A percentile compares a stretch with the other conserved stretches of the same genome.
These are phyloP conservation scores for Neotoma lepida DNA, from an alignment of 2,113 vertebrate genomes.

Conservation along the genomic window DNA sequence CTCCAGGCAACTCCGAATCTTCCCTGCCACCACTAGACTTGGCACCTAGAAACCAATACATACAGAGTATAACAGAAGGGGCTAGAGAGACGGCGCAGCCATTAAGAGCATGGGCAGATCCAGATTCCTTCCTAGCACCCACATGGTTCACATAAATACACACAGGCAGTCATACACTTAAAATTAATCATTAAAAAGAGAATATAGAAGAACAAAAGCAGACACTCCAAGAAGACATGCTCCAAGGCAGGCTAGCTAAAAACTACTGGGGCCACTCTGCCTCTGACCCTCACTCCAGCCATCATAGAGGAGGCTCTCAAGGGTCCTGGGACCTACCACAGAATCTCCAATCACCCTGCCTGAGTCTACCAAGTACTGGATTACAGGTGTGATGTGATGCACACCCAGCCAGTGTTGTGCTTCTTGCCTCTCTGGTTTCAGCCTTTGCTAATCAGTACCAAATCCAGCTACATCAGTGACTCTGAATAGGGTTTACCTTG, in stretches of 20 bases:
- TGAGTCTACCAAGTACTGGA: neutral
- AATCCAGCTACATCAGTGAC: neutral
- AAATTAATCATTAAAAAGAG: neutral
- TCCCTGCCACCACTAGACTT: slow-evolving; percentile 84
- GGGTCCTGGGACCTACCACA: neutral
- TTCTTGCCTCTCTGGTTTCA: neutral
- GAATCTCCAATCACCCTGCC: neutral
- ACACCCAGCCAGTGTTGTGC: neutral
- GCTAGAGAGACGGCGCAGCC: no score
- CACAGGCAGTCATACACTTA: neutral
- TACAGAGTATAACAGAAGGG: neutral
- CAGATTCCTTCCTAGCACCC: neutral
- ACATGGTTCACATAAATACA: neutral
- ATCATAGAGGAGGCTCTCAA: neutral
- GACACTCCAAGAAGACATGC: neutral
- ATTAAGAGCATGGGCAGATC: neutral
- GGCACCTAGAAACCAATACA: slow-evolving; percentile 77
- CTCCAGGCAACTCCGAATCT: slow-evolving; percentile 79
- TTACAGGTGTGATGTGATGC: neutral
- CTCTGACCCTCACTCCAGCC: neutral
- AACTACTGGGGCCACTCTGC: neutral
- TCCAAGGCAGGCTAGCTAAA: neutral
- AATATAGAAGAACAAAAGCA: neutral
- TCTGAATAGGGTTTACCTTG: neutral
- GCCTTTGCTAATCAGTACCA: neutral